Evolutionary conservation across 2,113 vertebrate genomes (phyloP), one percentile per base, ranked within the genome.

Genomic region (Bubo bubo): DNA sequence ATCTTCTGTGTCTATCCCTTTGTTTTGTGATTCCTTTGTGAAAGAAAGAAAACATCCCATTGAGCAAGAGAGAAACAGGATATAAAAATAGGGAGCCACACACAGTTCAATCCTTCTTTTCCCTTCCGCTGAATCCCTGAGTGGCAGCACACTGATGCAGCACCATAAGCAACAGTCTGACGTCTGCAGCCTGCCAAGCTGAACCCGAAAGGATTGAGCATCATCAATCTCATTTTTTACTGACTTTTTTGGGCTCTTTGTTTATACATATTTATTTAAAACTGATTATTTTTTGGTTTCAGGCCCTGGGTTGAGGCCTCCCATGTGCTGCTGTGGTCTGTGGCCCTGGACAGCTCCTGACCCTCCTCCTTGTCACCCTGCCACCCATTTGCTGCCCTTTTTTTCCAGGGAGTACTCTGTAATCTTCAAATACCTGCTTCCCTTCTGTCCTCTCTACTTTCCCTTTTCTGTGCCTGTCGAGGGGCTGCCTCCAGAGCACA

Each of bases 21-120:
- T 93, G 82, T 95, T 93, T 93, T 50, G 68, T 49, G 45, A 88
- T 91, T 96, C 60, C 72, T 88, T 87, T 94, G 73, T 81, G 67
- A 66, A 84, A 86, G 49, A 83, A 83, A 85, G 60, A 97, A 93
- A 89, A 88, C 83, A 72, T 83, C 75, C 62, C 27, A 86, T 50
- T 71, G 70, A 84, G 43, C 74, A 88, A 90, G 73, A 87, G 74
- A 88, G 71, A 86, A 90, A 58, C 32, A 79, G 75, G 41, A 55
- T 89, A 74, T 64, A 82, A 91, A 94, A 95, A 77, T 41, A 62
- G 49, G 39, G 79, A 88, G 5, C 27, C 8, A 6, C 12, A 15
- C 26, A 70, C 63, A 94, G 37, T 83, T 89, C 53, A 56, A 15
- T 70, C 28, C 13, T 80, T 90, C 85, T 88, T 81, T 66, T 34